These are phyloP conservation scores for Stomorhina lunata DNA, from an alignment of 2,888 invertebrate species.

Conservation along the genomic window DNA sequence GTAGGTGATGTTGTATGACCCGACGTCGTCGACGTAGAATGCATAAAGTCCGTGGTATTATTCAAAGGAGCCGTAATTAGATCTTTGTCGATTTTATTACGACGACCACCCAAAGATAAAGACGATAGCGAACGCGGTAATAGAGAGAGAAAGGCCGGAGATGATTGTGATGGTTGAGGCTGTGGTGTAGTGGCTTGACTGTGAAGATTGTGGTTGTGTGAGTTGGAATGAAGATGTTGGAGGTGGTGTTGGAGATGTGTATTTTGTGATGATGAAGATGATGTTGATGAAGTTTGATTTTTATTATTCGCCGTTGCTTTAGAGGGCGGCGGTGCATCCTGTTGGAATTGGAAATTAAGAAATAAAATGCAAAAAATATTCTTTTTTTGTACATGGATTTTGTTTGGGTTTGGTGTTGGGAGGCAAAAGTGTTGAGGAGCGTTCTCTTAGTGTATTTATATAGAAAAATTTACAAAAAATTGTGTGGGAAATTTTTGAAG, in stretches of 20 bases:
- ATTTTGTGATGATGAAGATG: slow-evolving; percentile 70
- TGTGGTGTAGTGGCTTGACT: slow-evolving; percentile 73
- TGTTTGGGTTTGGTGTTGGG: background rate
- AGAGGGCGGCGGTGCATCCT: slow-evolving; percentile 76
- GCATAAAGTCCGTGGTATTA: slow-evolving; percentile 75
- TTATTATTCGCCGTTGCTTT: slow-evolving; percentile 72
- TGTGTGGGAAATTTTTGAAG: background rate
- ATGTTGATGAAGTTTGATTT: slow-evolving; percentile 74
- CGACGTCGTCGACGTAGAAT: slow-evolving; percentile 64
- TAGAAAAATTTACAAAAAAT: background rate
- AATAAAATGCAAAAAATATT: slow-evolving; percentile 47
- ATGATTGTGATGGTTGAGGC: slow-evolving; percentile 71
- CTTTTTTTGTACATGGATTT: background rate
- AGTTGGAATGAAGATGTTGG: slow-evolving; percentile 69
- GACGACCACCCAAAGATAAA: slow-evolving; percentile 79
- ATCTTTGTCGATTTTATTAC: slow-evolving; percentile 79
- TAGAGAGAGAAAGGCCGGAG: slow-evolving; percentile 79
- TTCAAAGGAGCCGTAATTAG: slow-evolving; percentile 76
- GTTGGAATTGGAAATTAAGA: slow-evolving; percentile 67
- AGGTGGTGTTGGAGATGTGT: slow-evolving; percentile 71
- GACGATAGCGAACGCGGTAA: slow-evolving; percentile 80
- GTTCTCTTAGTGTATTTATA: background rate
- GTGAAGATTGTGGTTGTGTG: slow-evolving; percentile 68
- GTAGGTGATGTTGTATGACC: slow-evolving; percentile 65
- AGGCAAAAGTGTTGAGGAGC: background rate